Evolutionary conservation across 2,797 vertebrate genomes (phyloP).

Genomic region (Tauraco hartlaubi): DNA sequence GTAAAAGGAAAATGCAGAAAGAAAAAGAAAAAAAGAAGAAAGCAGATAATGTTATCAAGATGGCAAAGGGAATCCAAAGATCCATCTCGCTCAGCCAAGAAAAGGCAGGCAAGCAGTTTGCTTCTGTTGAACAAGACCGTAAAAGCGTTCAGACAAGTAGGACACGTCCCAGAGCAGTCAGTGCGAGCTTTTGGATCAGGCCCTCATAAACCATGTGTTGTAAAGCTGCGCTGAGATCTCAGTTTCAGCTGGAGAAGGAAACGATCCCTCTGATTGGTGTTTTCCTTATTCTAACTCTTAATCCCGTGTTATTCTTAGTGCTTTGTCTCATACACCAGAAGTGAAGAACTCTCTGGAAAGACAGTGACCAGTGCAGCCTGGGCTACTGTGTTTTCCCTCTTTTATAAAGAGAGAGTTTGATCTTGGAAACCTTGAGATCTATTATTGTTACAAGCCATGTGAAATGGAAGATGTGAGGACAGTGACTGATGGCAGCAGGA

Average conservation of each 20-base stretch:
- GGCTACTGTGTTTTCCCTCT: not conserved
- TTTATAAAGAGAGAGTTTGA: not conserved
- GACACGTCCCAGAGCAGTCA: not conserved
- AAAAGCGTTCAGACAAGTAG: not conserved
- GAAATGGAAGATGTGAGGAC: not conserved
- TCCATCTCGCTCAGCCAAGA: not conserved
- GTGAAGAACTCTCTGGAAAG: not conserved
- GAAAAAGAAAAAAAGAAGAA: not conserved
- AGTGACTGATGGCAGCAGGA: not conserved
- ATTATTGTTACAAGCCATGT: not conserved
- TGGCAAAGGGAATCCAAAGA: not conserved
- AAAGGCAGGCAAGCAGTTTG: not conserved
- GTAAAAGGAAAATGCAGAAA: not conserved
- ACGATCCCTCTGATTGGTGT: not conserved
- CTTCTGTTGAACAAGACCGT: not conserved
- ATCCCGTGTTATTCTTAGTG: not conserved
- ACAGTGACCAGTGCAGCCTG: not conserved
- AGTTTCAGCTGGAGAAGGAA: not conserved
- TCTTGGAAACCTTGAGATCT: not conserved
- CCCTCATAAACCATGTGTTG: not conserved
- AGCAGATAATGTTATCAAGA: not conserved
- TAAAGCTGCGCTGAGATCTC: not conserved
- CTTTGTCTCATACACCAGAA: not conserved
- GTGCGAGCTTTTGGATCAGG: not conserved
- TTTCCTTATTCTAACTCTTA: not conserved